Base-by-base conservation (phyloP, 2,797 vertebrate genomes). In the Corythornis leucogaster region DNA sequence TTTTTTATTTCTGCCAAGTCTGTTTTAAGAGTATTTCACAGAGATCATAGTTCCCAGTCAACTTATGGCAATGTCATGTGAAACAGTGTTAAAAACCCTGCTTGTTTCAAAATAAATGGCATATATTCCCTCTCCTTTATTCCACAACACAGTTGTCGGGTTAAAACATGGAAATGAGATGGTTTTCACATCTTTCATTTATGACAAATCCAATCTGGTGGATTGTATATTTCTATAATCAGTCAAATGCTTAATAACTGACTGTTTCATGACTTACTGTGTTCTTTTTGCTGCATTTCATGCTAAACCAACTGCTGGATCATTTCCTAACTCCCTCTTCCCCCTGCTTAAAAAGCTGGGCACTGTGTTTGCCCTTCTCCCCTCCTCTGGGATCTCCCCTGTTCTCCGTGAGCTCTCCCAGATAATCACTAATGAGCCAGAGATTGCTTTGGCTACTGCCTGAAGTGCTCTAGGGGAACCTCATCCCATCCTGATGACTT, bases 371-470 rank as follows among this genome's bases (percentile, higher is more conserved):
- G 79, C 85, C 89, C 81, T 89, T 80, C 91, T 91, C 35, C 24
- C 42, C 7, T 83, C 73, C 82, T 55, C 78, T 42, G 86, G 92
- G 94, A 82, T 90, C 57, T 63, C 30, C 63, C 62, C 40, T 0
- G 26, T 83, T 89, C 79, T 92, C 62, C 64, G 14, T n/a, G 66
- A 93, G 80, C 51, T 92, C 81, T 89, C 73, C 35, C 2, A 0
- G 67, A 77, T 92, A 87, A 95, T 94, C 91, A 61, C 78, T 74
- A 68, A 69, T 58, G 89, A 87, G 82, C 89, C 89, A 90, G 86
- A 75, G 82, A 89, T 85, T 85, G 81, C 73, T 95, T 76, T 73
- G 84, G 76, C 69, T 82, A 51, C 76, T 83, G 85, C 79, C 92
- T 86, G 59, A 69, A 94, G 84, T 80, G 61, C 85, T 91, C 79